Base-by-base conservation (phyloP, 2,113 vertebrate genomes). In the Pycnonotus jocosus region DNA sequence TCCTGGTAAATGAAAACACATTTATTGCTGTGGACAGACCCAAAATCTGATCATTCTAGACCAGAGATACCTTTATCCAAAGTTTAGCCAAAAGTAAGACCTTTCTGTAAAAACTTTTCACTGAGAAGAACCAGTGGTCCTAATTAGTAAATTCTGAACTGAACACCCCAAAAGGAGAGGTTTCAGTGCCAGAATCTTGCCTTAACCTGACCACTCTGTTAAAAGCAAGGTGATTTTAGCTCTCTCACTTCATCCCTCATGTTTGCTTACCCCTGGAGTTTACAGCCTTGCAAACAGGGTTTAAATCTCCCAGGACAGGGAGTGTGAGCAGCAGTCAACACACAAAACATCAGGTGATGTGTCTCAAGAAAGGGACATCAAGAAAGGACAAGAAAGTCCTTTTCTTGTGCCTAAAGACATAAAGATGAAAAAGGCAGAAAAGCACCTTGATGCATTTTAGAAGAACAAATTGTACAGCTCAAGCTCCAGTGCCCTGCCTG, bases 241-340 rank as follows among this genome's bases (percentile, higher is more conserved):
- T 70, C 85, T 86, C 51, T 42, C 25, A 25, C 60, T 31, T 35
- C 87, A 86, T 80, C 60, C 81, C 79, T 86, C 69, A 37, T 4
- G 8, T 50, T 91, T 88, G 50, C 57, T 81, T 27, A 30, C 42
- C 31, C 20, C 48, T 40, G 61, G 27, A 13, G 3, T 23, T 72
- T 72, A 10, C 28, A 19, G 15, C 5, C 56, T 42, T 31, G 27
- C 47, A 86, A 72, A 58, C 12, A 66, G 28, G 9, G 15, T 57
- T 93, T 60, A 2, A 48, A 18, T 22, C 40, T 69, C n/a, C 22
- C 44, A 95, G 87, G 61, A 81, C 11, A 33, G 72, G 81, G 47
- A 96, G 94, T 0, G 58, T 94, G 79, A 97, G 94, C 86, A 97
- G 94, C 90, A 83, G 53, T 81, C 85, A 91, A 42, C 40, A 78